Base-by-base conservation (phyloP, 1,140 invertebrate genomes). In the Nasonia longicornis region DNA sequence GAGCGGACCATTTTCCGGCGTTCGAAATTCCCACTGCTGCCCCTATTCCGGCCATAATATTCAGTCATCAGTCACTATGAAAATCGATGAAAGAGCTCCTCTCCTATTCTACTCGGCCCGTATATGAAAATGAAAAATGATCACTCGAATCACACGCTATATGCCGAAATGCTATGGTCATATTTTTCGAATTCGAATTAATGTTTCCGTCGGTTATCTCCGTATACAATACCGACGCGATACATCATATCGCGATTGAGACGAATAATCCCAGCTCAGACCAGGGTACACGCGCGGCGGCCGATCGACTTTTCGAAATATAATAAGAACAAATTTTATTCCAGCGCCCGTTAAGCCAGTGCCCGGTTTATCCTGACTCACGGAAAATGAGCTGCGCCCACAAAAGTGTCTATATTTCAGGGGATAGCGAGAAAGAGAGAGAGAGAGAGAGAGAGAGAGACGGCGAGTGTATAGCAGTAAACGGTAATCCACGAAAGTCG, bases 61-160 rank as follows among this genome's bases (percentile, higher is more conserved):
- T 52, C 71, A 42, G 38, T 14, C 71, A 73, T 73, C 71, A 29
- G 20, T 73, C 45, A 73, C 31, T 26, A 29, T 42, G 42, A 16
- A 73, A 52, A 73, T 73, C 71, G 42, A 73, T 29, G 22, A 73
- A 52, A 48, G 58, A 63, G n/a, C n/a, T 63, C 16, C 20, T 63
- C 38, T 42, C 58, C 4, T 63, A 26, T 26, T 1, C 58, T 20
- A 63, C 58, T 42, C 26, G 1, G 26, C 38, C 38, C n/a, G 14
- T 20, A 31, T 67, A 26, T 26, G 64, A 29, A 67, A 67, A 67
- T 31, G 26, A 67, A 67, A 67, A 58, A 48, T 14, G 45, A 48
- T 7, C 20, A 2, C 20, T 8, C 12, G 45, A 48, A 48, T 48
- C 45, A 14, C 45, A 4, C 12, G 45, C 12, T 14, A 12, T 48